Conservation (phyloP, 2,113 vertebrate species). For the Apaloderma vittatum region DNA sequence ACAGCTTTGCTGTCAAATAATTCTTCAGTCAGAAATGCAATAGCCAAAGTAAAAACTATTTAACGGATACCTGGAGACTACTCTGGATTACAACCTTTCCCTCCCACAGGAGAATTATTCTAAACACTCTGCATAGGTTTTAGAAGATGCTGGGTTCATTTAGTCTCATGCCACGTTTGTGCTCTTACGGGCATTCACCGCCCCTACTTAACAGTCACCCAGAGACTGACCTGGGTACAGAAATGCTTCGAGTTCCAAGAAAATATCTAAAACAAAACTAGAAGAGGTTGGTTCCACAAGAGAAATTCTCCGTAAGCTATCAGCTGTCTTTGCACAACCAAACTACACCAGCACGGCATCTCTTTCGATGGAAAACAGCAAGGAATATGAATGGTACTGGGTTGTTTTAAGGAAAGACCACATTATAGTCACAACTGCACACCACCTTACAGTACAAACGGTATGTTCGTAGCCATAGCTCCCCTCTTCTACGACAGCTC, state of each 20-base stretch:
- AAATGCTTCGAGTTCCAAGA: neutral
- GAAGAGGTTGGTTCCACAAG: neutral
- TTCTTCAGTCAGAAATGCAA: neutral
- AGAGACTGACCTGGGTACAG: neutral
- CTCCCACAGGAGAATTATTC: neutral
- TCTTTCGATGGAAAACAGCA: neutral
- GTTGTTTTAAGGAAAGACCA: neutral
- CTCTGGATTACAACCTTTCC: neutral
- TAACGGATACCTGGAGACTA: neutral
- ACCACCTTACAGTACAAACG: neutral
- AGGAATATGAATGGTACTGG: neutral
- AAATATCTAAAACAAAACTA: neutral
- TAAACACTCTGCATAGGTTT: neutral
- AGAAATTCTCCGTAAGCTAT: neutral
- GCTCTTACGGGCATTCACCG: neutral
- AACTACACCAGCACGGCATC: neutral
- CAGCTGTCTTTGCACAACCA: neutral
- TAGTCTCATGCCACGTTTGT: neutral
- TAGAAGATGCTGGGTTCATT: neutral
- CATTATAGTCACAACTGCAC: neutral
- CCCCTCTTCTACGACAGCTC: neutral
- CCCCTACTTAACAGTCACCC: neutral
- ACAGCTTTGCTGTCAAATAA: neutral
- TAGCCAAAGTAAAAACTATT: neutral
- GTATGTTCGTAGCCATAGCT: neutral